A percentile compares a stretch with the other conserved stretches of the same genome.
These are phyloP conservation scores for Zenarchopterus dispar DNA, from an alignment of 2,797 vertebrate genomes.

Conservation along the genomic window DNA sequence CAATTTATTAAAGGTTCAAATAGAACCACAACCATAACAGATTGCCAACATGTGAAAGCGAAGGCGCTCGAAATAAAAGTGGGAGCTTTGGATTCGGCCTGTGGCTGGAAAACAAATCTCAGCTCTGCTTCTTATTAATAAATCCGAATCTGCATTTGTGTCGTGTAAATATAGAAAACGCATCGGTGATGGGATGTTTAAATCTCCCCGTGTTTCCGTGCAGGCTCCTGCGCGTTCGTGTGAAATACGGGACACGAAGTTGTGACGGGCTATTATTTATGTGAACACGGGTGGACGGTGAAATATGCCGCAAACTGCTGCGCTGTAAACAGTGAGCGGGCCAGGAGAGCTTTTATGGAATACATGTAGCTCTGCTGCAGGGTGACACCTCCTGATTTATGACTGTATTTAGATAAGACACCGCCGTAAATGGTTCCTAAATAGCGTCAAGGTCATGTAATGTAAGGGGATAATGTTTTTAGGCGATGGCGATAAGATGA, in stretches of 20 bases:
- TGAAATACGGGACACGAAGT: conserved; percentile 38
- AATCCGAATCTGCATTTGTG: too few species aligned
- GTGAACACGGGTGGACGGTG: conserved; percentile 81
- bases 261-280: conserved; percentile 62
- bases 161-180: too few species aligned
- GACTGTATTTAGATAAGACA: conserved; percentile 94
- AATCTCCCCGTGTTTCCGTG: not conserved
- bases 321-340: conserved; percentile 88
- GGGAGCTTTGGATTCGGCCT: too few species aligned
- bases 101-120: too few species aligned
- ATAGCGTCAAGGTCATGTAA: conserved; percentile 90
- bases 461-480: conserved; percentile 81
- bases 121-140: too few species aligned
- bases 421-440: conserved; percentile 84
- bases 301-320: conserved; percentile 81
- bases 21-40: too few species aligned
- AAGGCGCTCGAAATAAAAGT: too few species aligned
- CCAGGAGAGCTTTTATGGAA: conserved; percentile 91
- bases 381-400: conserved; percentile 91
- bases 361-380: conserved; percentile 82
- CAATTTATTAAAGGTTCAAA: too few species aligned
- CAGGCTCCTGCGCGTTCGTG: conserved; percentile 7
- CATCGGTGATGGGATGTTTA: not conserved
- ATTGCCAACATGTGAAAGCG: too few species aligned
- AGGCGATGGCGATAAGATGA: conserved; percentile 79